Percentiles rank a stretch among this genome's conserved stretches.
phyloP scores from a whole-genome alignment of 2,797 vertebrate genomes.

The Rhinogobio ventralis region DNA sequence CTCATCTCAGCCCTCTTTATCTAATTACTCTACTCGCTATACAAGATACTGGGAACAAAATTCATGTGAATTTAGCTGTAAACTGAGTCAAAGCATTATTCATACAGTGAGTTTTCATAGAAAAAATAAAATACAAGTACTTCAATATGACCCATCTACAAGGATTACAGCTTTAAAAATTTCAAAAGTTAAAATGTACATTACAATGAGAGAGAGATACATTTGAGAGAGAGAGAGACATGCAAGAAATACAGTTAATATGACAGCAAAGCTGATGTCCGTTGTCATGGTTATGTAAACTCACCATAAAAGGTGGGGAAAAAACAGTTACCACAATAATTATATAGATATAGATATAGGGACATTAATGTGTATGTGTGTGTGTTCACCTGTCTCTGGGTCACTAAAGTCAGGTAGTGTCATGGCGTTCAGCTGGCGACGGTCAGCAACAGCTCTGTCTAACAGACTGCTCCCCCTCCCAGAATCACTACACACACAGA shows the following conservation, averaged over 20 bases:
- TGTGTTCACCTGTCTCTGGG: slow-evolving; percentile 90
- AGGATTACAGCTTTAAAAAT: neutral
- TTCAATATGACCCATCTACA: neutral
- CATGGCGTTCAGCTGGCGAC: slow-evolving; percentile 94
- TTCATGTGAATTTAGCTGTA: neutral
- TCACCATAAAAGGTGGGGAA: neutral
- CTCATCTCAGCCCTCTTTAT: slow-evolving; percentile 35
- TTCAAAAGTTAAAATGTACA: neutral
- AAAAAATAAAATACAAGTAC: neutral
- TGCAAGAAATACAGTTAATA: slow-evolving; percentile 8
- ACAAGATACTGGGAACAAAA: neutral
- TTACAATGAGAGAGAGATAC: neutral
- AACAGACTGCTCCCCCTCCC: slow-evolving; percentile 96
- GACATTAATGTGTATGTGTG: slow-evolving; percentile 9
- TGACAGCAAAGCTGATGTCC: slow-evolving; percentile 10
- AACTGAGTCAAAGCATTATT: neutral
- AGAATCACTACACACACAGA: slow-evolving; percentile 85
- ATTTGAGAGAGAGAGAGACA: neutral
- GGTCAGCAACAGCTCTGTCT: slow-evolving; percentile 94
- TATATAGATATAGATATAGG: neutral
- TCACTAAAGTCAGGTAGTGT: slow-evolving; percentile 97
- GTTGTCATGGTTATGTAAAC: slow-evolving; percentile 30
- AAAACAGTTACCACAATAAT: neutral
- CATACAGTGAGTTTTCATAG: neutral
- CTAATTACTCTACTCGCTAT: slow-evolving; percentile 13